phyloP scores from a whole-genome alignment of 1,140 invertebrate genomes.

The Brachionus rotundiformis region DNA sequence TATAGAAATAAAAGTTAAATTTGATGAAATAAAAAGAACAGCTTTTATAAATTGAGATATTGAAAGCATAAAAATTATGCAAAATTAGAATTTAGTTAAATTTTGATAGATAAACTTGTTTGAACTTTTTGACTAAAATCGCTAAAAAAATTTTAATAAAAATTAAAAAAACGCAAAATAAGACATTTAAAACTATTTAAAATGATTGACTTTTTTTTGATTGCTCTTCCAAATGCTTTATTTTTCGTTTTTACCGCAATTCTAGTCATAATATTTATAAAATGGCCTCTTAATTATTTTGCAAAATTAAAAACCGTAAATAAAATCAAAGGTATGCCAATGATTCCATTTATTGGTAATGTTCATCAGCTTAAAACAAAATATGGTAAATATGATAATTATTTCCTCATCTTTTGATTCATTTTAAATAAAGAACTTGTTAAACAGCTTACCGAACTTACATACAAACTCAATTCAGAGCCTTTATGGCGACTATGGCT shows the following conservation, averaged over 20 bases:
- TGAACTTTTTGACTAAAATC: too few species aligned
- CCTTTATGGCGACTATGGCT: constrained; percentile 33
- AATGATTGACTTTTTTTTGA: background rate
- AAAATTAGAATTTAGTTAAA: too few species aligned
- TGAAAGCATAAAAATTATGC: too few species aligned
- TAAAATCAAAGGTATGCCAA: constrained; percentile 29
- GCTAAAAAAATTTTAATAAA: too few species aligned
- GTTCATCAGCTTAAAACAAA: constrained; percentile 30
- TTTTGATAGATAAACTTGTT: too few species aligned
- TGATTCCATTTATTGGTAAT: constrained; percentile 40
- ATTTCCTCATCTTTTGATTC: too few species aligned
- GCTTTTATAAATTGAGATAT: too few species aligned
- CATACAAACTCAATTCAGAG: constrained; percentile 6
- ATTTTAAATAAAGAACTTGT: constrained; percentile 35
- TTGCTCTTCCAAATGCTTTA: background rate
- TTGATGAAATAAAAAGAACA: too few species aligned
- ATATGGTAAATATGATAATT: constrained; percentile 21
- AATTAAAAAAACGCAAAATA: background rate
- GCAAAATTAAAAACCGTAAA: background rate
- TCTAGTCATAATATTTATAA: background rate
- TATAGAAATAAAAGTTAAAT: too few species aligned
- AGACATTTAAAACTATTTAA: background rate
- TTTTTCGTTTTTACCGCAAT: background rate
- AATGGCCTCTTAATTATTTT: constrained; percentile 16
- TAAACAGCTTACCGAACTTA: background rate